phyloP scores from a whole-genome alignment of 2,113 vertebrate species.

The Ceyx margarethae region DNA sequence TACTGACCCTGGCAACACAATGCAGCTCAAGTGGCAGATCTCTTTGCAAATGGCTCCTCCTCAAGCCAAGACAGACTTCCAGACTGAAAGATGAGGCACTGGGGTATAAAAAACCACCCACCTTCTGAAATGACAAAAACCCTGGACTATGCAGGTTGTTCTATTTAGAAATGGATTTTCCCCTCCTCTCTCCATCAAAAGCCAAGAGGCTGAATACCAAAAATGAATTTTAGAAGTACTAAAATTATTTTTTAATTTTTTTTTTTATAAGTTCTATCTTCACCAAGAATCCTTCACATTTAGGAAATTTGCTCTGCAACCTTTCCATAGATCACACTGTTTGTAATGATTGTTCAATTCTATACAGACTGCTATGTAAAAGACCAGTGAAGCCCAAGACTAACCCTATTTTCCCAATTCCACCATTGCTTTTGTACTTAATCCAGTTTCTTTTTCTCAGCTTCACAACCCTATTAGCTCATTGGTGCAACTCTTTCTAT shows the following conservation, averaged over 20 bases:
- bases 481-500: background rate
- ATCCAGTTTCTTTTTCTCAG: background rate
- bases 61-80: background rate
- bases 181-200: background rate
- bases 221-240: background rate
- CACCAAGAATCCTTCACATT: background rate
- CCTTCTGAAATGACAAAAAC: background rate
- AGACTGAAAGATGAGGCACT: background rate
- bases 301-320: background rate
- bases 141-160: rapidly evolving
- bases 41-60: background rate
- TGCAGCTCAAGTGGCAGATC: background rate
- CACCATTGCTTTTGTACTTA: background rate
- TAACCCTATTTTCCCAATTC: background rate
- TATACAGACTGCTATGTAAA: background rate
- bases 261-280: background rate
- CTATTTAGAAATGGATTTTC: background rate
- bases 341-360: background rate
- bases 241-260: background rate
- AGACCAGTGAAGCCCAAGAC: background rate
- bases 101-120: background rate
- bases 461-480: background rate
- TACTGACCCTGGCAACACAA: background rate
- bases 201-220: background rate
- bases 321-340: background rate